phyloP scores from a whole-genome alignment of 1,140 invertebrate species.

The Lerema accius region DNA sequence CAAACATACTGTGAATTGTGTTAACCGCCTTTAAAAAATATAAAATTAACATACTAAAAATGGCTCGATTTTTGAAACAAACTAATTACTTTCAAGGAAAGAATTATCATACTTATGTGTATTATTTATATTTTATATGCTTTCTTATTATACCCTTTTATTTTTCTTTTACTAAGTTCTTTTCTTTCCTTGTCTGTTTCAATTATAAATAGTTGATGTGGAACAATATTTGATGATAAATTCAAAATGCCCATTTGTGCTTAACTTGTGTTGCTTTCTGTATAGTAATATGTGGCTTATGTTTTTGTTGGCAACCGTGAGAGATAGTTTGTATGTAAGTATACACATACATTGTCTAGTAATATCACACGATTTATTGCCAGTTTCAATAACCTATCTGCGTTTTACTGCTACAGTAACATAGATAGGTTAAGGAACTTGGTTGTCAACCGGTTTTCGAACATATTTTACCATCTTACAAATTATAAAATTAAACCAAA shows the following conservation, averaged over 20 bases:
- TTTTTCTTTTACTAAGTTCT: not conserved
- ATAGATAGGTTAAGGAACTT: too few species aligned
- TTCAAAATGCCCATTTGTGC: slow-evolving; percentile 65
- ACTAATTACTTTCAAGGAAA: slow-evolving; percentile 23
- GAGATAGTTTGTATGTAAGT: slow-evolving; percentile 54
- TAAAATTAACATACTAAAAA: slow-evolving; percentile 6
- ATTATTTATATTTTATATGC: slow-evolving; percentile 7
- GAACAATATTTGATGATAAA: slow-evolving; percentile 19
- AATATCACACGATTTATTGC: not conserved
- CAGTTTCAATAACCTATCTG: too few species aligned
- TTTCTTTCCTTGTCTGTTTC: slow-evolving; percentile 24
- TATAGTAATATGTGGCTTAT: slow-evolving; percentile 56
- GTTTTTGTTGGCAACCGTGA: slow-evolving; percentile 52
- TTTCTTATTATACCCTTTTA: not conserved
- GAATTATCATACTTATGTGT: not conserved
- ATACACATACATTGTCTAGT: slow-evolving; percentile 28
- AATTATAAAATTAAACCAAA: too few species aligned
- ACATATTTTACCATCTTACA: too few species aligned
- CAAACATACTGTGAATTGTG: not conserved
- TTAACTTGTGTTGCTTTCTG: slow-evolving; percentile 55
- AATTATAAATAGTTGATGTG: too few species aligned
- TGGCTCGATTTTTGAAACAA: slow-evolving; percentile 3
- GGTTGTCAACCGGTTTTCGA: too few species aligned
- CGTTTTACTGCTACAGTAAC: too few species aligned
- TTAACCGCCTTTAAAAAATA: not conserved